Evolutionary conservation across 92 coral and sea anemone species (phyloP), one percentile per base, ranked within the genome.

Genomic region (Pocillopora grandis): DNA sequence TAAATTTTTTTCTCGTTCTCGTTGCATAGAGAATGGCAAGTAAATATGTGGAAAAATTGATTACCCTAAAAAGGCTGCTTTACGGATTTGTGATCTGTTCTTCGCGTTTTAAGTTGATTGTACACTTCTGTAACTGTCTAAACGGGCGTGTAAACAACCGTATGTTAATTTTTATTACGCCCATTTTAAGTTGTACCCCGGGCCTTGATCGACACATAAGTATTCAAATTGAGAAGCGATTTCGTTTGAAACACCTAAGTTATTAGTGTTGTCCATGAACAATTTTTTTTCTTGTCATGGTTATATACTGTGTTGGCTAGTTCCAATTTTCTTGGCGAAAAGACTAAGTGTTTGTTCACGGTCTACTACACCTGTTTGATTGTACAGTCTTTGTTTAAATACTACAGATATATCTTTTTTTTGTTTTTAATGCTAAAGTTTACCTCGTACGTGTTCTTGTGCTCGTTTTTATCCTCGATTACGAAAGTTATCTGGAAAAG

Each of bases 141-240:
- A 6, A 68, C 63, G 31, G 76, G 86, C 80, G 80, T 74, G 86
- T 83, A 83, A 83, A 83, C 86, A 73, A 83, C 20, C 18, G 73
- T 73, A 83, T 83, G 80, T 9, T 83, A 83, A 83, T 83, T 16
- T 49, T 17, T 36, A 19, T 42, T n/a, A 59, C 58, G 85, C 85
- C 85, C 70, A 17, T 36, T 81, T 70, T 59, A 59, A 71, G 77
- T n/a, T 33, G 18, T 66, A 21, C 58, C 49, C 61, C 17, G 2
- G 18, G 36, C 10, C 9, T 74, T 17, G 19, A 37, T 37, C 57
- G 55, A 35, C 18, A 5, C 15, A 19, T 52, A 10, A 49, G 0
- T 9, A 9, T 58, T 52, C 18, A 23, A 2, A 49, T 2, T 49
- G 49, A 10, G 52, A 42, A 52, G 7, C 9, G 49, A 20, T 74